A percentile compares a stretch with the other conserved stretches of the same genome.
Conservation (phyloP, 1,140 invertebrate genomes). For the Acromyrmex echinatior region DNA sequence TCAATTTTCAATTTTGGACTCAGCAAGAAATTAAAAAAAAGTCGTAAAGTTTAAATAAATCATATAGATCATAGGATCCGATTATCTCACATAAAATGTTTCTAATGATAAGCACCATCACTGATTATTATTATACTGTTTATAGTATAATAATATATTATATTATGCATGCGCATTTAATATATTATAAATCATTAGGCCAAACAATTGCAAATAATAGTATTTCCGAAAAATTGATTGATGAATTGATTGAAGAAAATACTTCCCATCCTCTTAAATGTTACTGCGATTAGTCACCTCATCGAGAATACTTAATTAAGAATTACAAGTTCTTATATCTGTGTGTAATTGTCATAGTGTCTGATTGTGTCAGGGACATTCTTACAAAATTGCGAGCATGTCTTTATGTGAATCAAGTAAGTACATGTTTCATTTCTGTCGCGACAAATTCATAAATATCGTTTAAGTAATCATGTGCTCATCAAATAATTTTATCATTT, state of each 20-base stretch:
- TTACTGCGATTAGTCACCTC: neutral
- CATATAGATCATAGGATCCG: too few relatives aligned
- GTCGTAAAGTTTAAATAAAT: too few relatives aligned
- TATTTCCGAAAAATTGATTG: neutral
- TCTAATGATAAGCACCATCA: neutral
- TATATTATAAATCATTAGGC: neutral
- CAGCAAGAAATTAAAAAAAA: too few relatives aligned
- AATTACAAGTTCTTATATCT: conserved; percentile 14
- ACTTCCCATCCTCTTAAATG: neutral
- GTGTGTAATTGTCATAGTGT: neutral
- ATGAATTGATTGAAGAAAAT: neutral
- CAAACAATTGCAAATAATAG: neutral
- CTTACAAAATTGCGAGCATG: conserved; percentile 2
- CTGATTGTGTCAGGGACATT: conserved; percentile 6
- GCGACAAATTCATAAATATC: neutral
- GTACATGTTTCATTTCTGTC: neutral
- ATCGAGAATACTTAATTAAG: conserved; percentile 6
- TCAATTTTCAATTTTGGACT: too few relatives aligned
- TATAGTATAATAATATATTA: too few relatives aligned
- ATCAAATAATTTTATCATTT: neutral
- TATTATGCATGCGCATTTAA: neutral
- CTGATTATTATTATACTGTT: neutral
- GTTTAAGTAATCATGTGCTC: neutral
- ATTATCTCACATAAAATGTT: neutral
- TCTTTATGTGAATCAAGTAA: neutral